Conservation (phyloP, 2,888 invertebrate species). For the Torymus aiolomorphi region DNA sequence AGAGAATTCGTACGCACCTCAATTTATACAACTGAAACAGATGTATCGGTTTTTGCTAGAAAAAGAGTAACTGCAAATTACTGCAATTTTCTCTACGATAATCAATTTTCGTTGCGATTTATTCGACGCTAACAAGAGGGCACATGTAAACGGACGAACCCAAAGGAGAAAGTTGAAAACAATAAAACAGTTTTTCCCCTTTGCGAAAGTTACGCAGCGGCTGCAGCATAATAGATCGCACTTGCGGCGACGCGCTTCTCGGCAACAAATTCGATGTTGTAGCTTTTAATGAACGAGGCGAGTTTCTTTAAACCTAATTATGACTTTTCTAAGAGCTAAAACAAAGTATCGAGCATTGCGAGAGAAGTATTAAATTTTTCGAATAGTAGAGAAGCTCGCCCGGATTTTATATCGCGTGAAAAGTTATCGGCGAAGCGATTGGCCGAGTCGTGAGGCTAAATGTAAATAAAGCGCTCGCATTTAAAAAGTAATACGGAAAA, state of each 20-base stretch:
- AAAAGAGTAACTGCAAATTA: background rate
- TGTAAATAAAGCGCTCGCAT: no score
- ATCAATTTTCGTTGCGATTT: background rate
- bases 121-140: slow-evolving; percentile 6
- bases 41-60: background rate
- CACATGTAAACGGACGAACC: slow-evolving; percentile 14
- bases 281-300: background rate
- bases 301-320: no score
- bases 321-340: no score
- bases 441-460: no score
- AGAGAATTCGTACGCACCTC: no score
- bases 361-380: no score
- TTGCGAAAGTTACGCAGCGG: slow-evolving; percentile 26
- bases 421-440: no score
- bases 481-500: background rate
- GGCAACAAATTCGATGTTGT: background rate
- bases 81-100: background rate
- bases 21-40: no score
- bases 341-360: no score
- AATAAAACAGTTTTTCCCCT: slow-evolving; percentile 24
- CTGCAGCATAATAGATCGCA: no score
- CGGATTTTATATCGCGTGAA: no score
- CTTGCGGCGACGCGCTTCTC: background rate
- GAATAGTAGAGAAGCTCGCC: no score
- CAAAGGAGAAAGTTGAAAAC: slow-evolving; percentile 30